Evolutionary conservation across 2,797 vertebrate genomes (phyloP), one percentile per base, ranked within the genome.

Genomic region (Poecile montanus): DNA sequence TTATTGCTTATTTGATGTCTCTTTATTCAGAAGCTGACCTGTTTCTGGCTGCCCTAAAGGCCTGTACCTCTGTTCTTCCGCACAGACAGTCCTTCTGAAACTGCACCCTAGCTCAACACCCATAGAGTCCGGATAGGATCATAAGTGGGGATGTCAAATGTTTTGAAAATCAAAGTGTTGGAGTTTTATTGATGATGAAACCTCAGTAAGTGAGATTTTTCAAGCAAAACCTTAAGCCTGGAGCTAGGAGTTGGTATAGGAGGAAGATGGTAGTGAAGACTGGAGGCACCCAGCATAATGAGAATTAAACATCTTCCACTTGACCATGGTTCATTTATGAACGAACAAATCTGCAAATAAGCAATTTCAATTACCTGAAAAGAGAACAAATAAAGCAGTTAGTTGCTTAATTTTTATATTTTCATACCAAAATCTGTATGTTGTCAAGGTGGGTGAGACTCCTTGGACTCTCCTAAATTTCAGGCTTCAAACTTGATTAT

Each of bases 71-170:
- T 77, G 3, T 17, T 88, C 4, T 15, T 68, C 54, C 29, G 9
- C 25, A 78, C 0, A 3, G 1, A 7, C 30, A 68, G n/a, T 60
- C 18, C 13, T 87, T 92, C 58, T 86, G 56, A 61, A 85, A 42
- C 18, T 71, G 20, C 16, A 56, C 5, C 9, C 5, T 7, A 34
- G 8, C 9, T 80, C 53, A 48, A 63, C 13, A 61, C 7, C 4
- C 48, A 54, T 13, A 62, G 7, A 91, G 61, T 67, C 19, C 30
- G 40, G 3, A 36, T 11, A 44, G 13, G 8, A 61, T 20, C 1
- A 0, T 22, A 38, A 26, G 1, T 36, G 16, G 4, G 20, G 11
- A 44, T 66, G 38, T 2, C 21, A 38, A 54, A 61, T 9, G 1
- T 44, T 85, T 90, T 79, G 34, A 87, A 89, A 75, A 87, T 12